Evolutionary conservation across 2,113 vertebrate genomes (phyloP).

Genomic region (Lamprologus tigripictilis): DNA sequence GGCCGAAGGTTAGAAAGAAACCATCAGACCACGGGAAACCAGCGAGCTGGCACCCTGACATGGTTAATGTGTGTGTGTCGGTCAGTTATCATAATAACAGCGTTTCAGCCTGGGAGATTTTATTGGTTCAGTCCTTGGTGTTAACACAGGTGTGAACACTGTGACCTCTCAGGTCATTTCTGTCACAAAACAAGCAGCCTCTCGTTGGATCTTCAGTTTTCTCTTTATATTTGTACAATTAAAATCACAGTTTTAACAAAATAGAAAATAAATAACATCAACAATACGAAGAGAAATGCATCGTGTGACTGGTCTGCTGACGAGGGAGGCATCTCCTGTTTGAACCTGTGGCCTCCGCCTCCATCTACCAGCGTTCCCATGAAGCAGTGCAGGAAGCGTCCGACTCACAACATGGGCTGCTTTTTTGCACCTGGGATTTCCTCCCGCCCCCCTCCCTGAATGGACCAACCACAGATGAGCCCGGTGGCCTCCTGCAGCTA

Average conservation of each 20-base stretch:
- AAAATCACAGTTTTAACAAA: constrained; percentile 70
- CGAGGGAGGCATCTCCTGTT: constrained; percentile 9
- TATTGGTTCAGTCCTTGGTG: not conserved
- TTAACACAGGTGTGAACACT: not conserved
- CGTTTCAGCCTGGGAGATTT: not conserved
- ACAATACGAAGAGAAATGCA: constrained; percentile 67
- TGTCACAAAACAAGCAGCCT: not conserved
- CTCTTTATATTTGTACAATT: constrained; percentile 66
- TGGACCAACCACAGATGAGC: constrained; percentile 42
- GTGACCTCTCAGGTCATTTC: not conserved
- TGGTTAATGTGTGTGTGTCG: not conserved
- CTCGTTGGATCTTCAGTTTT: constrained; percentile 44
- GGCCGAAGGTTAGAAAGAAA: not conserved
- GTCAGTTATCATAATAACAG: not conserved
- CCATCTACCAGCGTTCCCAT: constrained; percentile 32
- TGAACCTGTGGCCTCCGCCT: not conserved
- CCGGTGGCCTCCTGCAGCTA: constrained; percentile 40
- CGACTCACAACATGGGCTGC: constrained; percentile 1
- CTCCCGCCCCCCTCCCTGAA: constrained; percentile 37
- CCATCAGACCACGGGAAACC: not conserved
- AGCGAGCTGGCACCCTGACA: not conserved
- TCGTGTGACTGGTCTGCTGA: constrained; percentile 49
- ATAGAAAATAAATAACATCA: constrained; percentile 76
- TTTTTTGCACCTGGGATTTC: constrained; percentile 60
- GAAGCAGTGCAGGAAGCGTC: constrained; percentile 31